A percentile compares a stretch with the other conserved stretches of the same genome.
Evolutionary conservation across 37 sponge, comb jelly and placozoan genomes (phyloP).

Genomic region (Ianthella basta): DNA sequence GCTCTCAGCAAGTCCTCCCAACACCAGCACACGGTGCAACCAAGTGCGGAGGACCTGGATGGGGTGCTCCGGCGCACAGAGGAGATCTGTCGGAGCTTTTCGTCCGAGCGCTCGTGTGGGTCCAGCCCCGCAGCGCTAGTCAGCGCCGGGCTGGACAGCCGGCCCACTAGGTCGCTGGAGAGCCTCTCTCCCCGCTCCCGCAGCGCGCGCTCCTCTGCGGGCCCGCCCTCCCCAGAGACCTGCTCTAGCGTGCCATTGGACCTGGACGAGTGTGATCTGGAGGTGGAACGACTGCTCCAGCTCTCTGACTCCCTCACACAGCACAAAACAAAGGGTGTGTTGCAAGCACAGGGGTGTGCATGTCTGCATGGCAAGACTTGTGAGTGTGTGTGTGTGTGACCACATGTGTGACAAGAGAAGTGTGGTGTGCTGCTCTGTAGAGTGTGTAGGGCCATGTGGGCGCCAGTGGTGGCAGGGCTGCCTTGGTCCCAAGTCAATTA

Average conservation of each 20-base stretch:
- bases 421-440: no score
- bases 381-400: no score
- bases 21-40: no score
- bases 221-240: neutral
- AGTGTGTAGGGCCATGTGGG: no score
- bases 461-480: no score
- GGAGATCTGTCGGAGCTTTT: constrained; percentile 8
- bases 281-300: constrained; percentile 45
- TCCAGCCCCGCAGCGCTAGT: neutral
- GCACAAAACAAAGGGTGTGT: neutral
- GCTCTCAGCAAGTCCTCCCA: neutral
- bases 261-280: constrained; percentile 26
- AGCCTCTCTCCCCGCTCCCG: no score
- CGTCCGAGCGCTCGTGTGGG: neutral
- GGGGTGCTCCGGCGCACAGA: neutral
- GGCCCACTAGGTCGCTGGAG: no score
- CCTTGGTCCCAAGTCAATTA: no score
- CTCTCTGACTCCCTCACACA: constrained; percentile 43
- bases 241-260: constrained; percentile 1
- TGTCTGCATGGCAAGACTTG: no score
- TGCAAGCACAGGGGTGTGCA: no score
- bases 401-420: no score
- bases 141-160: neutral
- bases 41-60: neutral
- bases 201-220: neutral